phyloP scores from a whole-genome alignment of 2,888 invertebrate species.

The Liodrosophila aerea region DNA sequence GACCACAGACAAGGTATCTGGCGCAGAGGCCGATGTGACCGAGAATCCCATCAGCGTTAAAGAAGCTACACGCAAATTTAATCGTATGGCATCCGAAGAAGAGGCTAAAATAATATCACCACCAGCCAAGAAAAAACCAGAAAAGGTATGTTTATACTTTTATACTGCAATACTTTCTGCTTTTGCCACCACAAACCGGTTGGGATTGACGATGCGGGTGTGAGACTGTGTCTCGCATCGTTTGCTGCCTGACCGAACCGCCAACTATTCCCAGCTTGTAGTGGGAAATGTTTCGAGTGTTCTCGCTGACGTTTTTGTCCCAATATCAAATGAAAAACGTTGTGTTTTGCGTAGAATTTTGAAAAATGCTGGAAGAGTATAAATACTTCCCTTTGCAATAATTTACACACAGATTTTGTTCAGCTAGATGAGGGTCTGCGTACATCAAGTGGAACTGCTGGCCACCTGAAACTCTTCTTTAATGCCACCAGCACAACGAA shows the following conservation, averaged over 20 bases:
- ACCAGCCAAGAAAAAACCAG: slow-evolving; percentile 84
- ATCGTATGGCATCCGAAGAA: slow-evolving; percentile 93
- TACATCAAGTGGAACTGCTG: slow-evolving; percentile 68
- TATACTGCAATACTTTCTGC: no score
- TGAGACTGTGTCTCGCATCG: slow-evolving; percentile 40
- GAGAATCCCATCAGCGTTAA: slow-evolving; percentile 92
- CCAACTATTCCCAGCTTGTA: slow-evolving; percentile 23
- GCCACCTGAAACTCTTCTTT: slow-evolving; percentile 16
- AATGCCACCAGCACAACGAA: no score
- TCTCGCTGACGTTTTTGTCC: no score
- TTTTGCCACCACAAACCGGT: slow-evolving; percentile 52
- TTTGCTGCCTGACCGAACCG: slow-evolving; percentile 32
- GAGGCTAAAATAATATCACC: slow-evolving; percentile 84
- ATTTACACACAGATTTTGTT: no score
- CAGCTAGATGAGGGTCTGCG: slow-evolving; percentile 1
- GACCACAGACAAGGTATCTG: slow-evolving; percentile 50
- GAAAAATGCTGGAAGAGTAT: no score
- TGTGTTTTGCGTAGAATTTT: no score
- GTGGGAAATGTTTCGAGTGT: slow-evolving; percentile 37
- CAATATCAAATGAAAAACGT: neutral
- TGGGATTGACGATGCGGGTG: slow-evolving; percentile 30
- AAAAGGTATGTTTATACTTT: slow-evolving; percentile 85
- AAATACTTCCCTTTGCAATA: no score
- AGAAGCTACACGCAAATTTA: slow-evolving; percentile 95
- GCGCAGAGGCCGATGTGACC: slow-evolving; percentile 63